A percentile compares a stretch with the other conserved stretches of the same genome.
phyloP scores from a whole-genome alignment of 2,888 invertebrate species.

The Agrochola lota region DNA sequence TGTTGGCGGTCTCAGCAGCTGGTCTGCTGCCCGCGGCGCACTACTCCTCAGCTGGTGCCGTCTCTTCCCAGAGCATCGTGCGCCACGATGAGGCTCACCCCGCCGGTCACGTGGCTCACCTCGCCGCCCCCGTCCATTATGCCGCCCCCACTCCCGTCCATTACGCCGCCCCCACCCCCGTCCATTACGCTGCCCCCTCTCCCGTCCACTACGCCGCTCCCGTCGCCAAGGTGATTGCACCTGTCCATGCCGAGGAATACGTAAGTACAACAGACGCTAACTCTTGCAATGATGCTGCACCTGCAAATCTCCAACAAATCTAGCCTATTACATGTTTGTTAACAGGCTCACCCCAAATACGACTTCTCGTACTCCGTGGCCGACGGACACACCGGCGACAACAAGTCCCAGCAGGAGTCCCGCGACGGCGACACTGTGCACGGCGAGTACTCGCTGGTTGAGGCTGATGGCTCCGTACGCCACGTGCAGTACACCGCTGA shows the following conservation, averaged over 20 bases:
- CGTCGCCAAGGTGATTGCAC: constrained; percentile 69
- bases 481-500: constrained; percentile 89
- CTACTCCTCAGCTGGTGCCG: constrained; percentile 82
- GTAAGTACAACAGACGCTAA: constrained; percentile 69
- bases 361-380: constrained; percentile 90
- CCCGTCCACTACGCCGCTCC: constrained; percentile 72
- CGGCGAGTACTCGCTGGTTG: constrained; percentile 86
- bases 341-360: constrained; percentile 90
- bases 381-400: constrained; percentile 91
- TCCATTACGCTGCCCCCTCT: constrained; percentile 68
- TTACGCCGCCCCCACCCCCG: constrained; percentile 68
- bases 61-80: constrained; percentile 82
- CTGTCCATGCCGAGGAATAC: constrained; percentile 78
- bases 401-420: constrained; percentile 91
- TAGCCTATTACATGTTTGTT: constrained; percentile 28
- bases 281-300: not conserved
- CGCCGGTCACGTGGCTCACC: constrained; percentile 65
- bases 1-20: constrained; percentile 83
- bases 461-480: constrained; percentile 89
- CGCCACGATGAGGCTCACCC: constrained; percentile 79
- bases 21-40: constrained; percentile 83
- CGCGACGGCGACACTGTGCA: constrained; percentile 91
- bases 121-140: constrained; percentile 68
- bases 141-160: constrained; percentile 68
- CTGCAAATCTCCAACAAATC: not conserved